Evolutionary conservation across 2,113 vertebrate species (phyloP).

Genomic region (Suricata suricatta): DNA sequence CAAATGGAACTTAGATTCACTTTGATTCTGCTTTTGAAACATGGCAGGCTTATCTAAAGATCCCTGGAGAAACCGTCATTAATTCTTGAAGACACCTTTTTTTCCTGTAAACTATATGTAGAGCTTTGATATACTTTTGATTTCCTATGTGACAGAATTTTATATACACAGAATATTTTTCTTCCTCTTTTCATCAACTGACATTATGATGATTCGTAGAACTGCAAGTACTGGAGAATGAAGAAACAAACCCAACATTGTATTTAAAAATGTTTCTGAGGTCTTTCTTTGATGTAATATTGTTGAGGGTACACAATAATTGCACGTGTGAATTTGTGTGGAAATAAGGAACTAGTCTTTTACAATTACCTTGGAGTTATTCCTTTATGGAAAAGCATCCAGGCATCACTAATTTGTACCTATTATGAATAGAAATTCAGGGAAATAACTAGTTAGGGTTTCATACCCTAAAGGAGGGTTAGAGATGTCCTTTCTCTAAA

Average conservation of each 20-base stretch:
- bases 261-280: neutral
- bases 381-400: neutral
- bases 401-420: neutral
- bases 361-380: neutral
- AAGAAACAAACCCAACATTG: neutral
- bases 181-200: slow-evolving; percentile 51
- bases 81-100: slow-evolving; percentile 59
- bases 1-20: slow-evolving; percentile 59
- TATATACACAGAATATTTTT: slow-evolving; percentile 50
- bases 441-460: neutral
- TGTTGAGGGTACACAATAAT: neutral
- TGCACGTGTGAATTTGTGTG: neutral
- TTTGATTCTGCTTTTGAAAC: slow-evolving; percentile 59
- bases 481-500: neutral
- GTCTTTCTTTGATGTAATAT: slow-evolving; percentile 44
- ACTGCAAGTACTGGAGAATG: slow-evolving; percentile 38
- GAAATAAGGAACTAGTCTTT: neutral
- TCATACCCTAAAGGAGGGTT: neutral
- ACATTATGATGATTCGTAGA: slow-evolving; percentile 50
- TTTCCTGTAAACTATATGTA: neutral
- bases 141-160: slow-evolving; percentile 57
- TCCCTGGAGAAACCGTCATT: slow-evolving; percentile 47
- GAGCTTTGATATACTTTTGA: slow-evolving; percentile 70
- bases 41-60: slow-evolving; percentile 55
- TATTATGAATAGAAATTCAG: slow-evolving; percentile 14